Evolutionary conservation across 1,140 invertebrate species (phyloP).

Genomic region (Globodera rostochiensis): DNA sequence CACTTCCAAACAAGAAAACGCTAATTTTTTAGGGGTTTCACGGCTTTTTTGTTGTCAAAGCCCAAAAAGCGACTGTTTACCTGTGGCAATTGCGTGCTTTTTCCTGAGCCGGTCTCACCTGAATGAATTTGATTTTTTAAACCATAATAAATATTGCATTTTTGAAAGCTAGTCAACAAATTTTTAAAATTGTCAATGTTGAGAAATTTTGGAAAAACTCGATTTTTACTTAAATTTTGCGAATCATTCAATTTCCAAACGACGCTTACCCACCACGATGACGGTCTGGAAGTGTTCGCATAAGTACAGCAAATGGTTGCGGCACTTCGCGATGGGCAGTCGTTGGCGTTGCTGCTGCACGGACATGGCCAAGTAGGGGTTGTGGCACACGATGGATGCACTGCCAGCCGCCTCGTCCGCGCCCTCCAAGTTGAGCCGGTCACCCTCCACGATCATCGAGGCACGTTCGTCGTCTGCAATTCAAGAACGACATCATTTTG

Average conservation of each 20-base stretch:
- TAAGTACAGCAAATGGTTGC: conserved; percentile 63
- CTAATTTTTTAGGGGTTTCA: too few relatives aligned
- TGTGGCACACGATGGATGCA: conserved; percentile 49
- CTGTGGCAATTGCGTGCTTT: conserved; percentile 92
- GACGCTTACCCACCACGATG: conserved; percentile 87
- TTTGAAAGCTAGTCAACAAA: background rate
- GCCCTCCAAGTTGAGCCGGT: conserved; percentile 10
- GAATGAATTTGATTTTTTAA: conserved; percentile 50
- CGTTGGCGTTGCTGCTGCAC: conserved; percentile 61
- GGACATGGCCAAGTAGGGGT: conserved; percentile 59
- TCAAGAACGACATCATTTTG: background rate
- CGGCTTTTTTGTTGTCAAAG: background rate
- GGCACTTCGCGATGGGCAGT: conserved; percentile 60
- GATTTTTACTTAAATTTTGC: background rate
- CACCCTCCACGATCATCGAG: conserved; percentile 27
- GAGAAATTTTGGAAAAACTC: background rate
- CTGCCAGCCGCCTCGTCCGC: conserved; percentile 20
- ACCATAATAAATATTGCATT: too few relatives aligned
- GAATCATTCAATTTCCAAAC: background rate
- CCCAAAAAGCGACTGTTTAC: conserved; percentile 66
- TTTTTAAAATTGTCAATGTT: background rate
- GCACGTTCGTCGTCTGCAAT: conserved; percentile 30
- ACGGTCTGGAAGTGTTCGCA: conserved; percentile 50
- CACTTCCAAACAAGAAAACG: too few relatives aligned
- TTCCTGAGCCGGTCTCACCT: conserved; percentile 91